Evolutionary conservation across 2,888 invertebrate species (phyloP), one percentile per base, ranked within the genome.

Genomic region (Ochropacha duplaris): DNA sequence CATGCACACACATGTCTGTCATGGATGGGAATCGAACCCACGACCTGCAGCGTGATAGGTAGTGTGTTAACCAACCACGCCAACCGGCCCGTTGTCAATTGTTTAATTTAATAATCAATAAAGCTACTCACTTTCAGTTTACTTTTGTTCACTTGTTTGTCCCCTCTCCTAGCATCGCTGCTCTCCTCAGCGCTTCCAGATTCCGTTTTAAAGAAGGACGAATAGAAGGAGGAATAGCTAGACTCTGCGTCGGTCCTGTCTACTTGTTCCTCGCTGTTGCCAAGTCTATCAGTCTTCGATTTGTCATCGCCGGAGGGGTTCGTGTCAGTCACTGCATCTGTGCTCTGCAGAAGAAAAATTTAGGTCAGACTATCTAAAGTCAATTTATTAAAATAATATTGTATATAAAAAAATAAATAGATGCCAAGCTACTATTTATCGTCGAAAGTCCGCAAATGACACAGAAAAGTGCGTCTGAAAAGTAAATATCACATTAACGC

Each of bases 161-260:
- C 65, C 8, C 22, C 49, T 12, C 81, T 85, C 62, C 78, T 88
- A 3, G 59, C 57, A 8, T 85, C 86, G 14, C 72, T 76, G 57
- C 83, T 86, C 0, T 87, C 88, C 3, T 87, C 88, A 0, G 84
- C 84, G 60, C 92, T 91, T 19, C 87, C 86, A 0, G 86, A 94
- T 57, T 95, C 95, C 0, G 95, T 96, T 83, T 94, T 95, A 55
- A 95, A 93, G 73, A 95, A 95, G 0, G 95, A 96, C 0, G 95
- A 96, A 79, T 95, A 95, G 69, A 95, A 95, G 0, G 95, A 96
- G 0, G 96, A 91, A 62, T 84, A 96, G 76, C 94, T 95, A 36
- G 95, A 95, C 56, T 85, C 90, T 6, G 78, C 90, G 19, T 91
- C 92, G 1, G 88, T 90, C 54, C 72, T 83, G 31, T 87, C 84